Evolutionary conservation across 1,140 invertebrate species (phyloP), one percentile per base, ranked within the genome.

Genomic region (Vollenhovia emeryi): DNA sequence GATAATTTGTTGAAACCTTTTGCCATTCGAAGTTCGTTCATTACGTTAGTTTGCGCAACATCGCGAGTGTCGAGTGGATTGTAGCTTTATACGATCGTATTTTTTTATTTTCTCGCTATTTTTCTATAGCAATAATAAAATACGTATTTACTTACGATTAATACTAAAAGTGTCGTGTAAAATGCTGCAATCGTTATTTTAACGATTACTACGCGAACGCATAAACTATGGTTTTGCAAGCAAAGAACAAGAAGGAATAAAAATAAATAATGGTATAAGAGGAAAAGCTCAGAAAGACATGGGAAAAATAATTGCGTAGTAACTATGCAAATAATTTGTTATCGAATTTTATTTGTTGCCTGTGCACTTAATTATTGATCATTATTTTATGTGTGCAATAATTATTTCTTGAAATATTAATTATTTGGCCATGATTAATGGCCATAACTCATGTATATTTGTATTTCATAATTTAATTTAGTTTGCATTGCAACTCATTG

Each of bases 381-480:
- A 64, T 64, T 64, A 64, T 21, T 64, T 40, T 40, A 60, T 60
- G 18, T 64, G 11, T 64, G 11, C 0, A 64, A 64, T 64, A 40
- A 64, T 64, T 64, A 64, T 64, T 64, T 64, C 33, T 64, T 64
- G 60, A 64, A 64, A 40, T 64, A 40, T 64, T 64, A 64, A 64
- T 64, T 64, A 64, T 64, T 40, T 64, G 33, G 13, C 1, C n/a
- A 62, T 62, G 1, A 64, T 64, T 40, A n/a, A n/a, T n/a, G n/a
- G n/a, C n/a, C n/a, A 13, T 64, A 64, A 40, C 9, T 33, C 18
- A 8, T 7, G 4, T 33, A 64, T 13, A 36, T 62, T 21, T 40
- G n/a, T 40, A 64, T 40, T 64, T 64, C 21, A 64, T 21, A 64
- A 64, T 36, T 24, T 62, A 36, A 64, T 64, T 36, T 21, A 64